Evolutionary conservation across 2,797 vertebrate species (phyloP).

Genomic region (Syngnathus rostellatus): DNA sequence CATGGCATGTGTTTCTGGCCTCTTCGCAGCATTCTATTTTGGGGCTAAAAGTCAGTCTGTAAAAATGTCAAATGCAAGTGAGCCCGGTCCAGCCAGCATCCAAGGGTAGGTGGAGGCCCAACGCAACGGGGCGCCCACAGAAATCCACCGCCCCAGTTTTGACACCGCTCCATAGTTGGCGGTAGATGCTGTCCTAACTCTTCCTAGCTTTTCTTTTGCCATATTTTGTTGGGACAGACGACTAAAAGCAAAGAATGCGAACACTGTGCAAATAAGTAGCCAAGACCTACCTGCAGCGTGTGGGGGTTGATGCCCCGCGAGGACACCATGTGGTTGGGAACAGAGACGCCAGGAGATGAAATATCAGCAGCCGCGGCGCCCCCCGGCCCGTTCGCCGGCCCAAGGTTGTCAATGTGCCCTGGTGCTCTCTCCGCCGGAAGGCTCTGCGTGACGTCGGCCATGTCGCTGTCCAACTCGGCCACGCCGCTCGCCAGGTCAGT

Average conservation of each 20-base stretch:
- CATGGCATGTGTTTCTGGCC: no score
- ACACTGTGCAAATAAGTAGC: neutral
- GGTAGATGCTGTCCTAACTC: no score
- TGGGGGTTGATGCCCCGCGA: constrained; percentile 88
- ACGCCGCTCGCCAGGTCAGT: constrained; percentile 68
- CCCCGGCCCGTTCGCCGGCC: constrained; percentile 1
- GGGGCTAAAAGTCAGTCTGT: no score
- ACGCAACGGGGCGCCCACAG: no score
- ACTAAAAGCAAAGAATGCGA: neutral
- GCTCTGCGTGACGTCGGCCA: constrained; percentile 92
- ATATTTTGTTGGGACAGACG: neutral
- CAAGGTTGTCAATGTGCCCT: constrained; percentile 50
- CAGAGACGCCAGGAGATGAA: constrained; percentile 47
- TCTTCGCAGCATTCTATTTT: no score
- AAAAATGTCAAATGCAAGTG: no score
- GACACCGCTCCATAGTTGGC: no score
- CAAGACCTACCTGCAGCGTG: constrained; percentile 78
- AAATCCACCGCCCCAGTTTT: no score
- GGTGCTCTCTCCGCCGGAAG: constrained; percentile 51
- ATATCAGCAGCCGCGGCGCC: constrained; percentile 41
- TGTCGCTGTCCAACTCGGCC: constrained; percentile 89
- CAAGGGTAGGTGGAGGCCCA: no score
- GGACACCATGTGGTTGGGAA: constrained; percentile 78
- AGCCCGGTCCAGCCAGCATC: no score
- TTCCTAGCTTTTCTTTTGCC: no score